Conservation (phyloP, 2,888 invertebrate genomes). For the Melanostoma scalare region DNA sequence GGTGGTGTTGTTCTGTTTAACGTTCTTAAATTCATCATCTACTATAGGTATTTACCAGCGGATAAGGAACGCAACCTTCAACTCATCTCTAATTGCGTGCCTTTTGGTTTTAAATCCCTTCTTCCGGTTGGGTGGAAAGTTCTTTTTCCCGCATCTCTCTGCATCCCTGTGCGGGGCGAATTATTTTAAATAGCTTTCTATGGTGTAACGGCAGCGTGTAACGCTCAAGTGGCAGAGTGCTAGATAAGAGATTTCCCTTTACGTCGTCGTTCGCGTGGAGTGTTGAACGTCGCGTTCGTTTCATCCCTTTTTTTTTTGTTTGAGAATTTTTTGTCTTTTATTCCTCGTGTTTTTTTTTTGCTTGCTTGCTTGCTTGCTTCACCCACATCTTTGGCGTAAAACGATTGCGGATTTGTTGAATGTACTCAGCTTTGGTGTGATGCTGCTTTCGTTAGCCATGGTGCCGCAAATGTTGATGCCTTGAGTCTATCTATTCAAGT, state of each 20-base stretch:
- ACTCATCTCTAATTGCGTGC: constrained; percentile 57
- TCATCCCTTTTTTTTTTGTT: constrained; percentile 5
- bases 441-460: constrained; percentile 36
- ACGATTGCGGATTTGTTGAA: constrained; percentile 64
- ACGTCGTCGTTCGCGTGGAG: constrained; percentile 30
- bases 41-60: not conserved
- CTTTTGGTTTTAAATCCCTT: constrained; percentile 48
- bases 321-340: not conserved
- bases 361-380: constrained; percentile 1
- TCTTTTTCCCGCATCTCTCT: not conserved
- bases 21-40: constrained; percentile 43
- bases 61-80: constrained; percentile 34
- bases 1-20: constrained; percentile 11
- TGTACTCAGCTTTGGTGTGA: constrained; percentile 43
- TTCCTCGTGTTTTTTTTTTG: not conserved
- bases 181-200: constrained; percentile 69
- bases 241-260: constrained; percentile 64
- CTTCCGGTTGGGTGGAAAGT: constrained; percentile 54
- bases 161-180: constrained; percentile 38
- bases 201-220: constrained; percentile 44
- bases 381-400: constrained; percentile 29
- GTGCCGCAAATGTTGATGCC: constrained; percentile 43
- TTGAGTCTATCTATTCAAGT: constrained; percentile 32
- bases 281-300: constrained; percentile 34
- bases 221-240: constrained; percentile 63